Evolutionary conservation across 2,113 vertebrate genomes (phyloP).

Genomic region (Mustela nigripes): DNA sequence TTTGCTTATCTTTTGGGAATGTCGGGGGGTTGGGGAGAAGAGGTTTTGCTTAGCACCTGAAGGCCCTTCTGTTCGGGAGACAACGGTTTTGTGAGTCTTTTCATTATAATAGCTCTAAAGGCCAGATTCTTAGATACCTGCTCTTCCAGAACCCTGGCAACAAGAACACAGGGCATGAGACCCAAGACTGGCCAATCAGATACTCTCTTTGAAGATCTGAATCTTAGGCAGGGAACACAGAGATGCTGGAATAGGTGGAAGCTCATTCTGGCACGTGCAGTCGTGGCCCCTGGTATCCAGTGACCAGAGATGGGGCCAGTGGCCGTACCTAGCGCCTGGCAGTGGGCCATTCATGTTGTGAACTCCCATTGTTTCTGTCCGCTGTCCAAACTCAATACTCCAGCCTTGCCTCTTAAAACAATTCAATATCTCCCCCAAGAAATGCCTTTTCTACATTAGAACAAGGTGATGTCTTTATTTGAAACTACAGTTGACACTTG

Average conservation of each 20-base stretch:
- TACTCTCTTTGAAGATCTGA: constrained; percentile 26
- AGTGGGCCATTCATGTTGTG: neutral
- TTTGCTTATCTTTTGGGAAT: neutral
- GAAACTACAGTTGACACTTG: neutral
- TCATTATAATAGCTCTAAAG: neutral
- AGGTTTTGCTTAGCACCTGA: neutral
- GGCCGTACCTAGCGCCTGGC: neutral
- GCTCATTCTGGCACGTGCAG: neutral
- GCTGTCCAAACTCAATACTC: neutral
- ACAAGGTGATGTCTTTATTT: constrained; percentile 1
- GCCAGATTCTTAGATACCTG: neutral
- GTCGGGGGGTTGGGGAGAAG: neutral
- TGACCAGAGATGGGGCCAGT: neutral
- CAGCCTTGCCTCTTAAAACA: neutral
- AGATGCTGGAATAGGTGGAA: neutral
- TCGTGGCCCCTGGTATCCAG: neutral
- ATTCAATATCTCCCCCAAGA: neutral
- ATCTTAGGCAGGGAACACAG: neutral
- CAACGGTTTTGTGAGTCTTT: constrained; percentile 44
- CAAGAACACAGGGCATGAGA: neutral
- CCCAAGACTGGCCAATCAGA: neutral
- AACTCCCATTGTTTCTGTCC: neutral
- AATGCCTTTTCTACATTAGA: constrained; percentile 41
- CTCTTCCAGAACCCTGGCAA: neutral
- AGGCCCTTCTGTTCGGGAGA: neutral